Percentiles rank a stretch among this genome's conserved stretches.
These are phyloP conservation scores for Harpegnathos saltator DNA, from an alignment of 1,140 invertebrate genomes.

Conservation along the genomic window DNA sequence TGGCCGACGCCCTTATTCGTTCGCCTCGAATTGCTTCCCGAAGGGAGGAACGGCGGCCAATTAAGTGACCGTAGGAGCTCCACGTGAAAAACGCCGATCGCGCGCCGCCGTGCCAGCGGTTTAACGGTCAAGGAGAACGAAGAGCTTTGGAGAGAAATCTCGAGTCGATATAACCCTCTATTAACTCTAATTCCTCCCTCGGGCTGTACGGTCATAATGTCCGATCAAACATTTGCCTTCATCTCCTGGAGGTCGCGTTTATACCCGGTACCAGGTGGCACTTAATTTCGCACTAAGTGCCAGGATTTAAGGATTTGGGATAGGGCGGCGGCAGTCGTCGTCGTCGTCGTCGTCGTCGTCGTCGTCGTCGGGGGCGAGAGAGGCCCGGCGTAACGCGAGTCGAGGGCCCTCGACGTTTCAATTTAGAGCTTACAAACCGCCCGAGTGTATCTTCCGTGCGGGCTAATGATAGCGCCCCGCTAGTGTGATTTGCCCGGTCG, in stretches of 20 bases:
- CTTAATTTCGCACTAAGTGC: constrained; percentile 61
- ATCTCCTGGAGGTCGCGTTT: constrained; percentile 10
- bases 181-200: constrained; percentile 51
- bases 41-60: background rate
- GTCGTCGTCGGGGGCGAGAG: background rate
- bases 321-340: no score
- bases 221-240: constrained; percentile 60
- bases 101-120: background rate
- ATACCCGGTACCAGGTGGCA: constrained; percentile 55
- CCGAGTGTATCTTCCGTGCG: constrained; percentile 26
- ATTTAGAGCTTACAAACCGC: constrained; percentile 39
- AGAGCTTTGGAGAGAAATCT: constrained; percentile 26
- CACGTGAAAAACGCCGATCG: constrained; percentile 12
- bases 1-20: constrained; percentile 1
- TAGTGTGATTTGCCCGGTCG: constrained; percentile 10
- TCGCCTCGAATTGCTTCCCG: constrained; percentile 16
- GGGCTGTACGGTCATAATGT: constrained; percentile 42
- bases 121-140: background rate
- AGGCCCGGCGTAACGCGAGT: constrained; percentile 2
- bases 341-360: no score
- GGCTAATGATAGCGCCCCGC: constrained; percentile 33
- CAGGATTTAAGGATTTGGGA: constrained; percentile 57
- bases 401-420: constrained; percentile 49
- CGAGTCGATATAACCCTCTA: constrained; percentile 26
- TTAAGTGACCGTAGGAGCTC: background rate